A percentile compares a stretch with the other conserved stretches of the same genome.
phyloP scores from a whole-genome alignment of 2,113 vertebrate species.

The Pithys albifrons region DNA sequence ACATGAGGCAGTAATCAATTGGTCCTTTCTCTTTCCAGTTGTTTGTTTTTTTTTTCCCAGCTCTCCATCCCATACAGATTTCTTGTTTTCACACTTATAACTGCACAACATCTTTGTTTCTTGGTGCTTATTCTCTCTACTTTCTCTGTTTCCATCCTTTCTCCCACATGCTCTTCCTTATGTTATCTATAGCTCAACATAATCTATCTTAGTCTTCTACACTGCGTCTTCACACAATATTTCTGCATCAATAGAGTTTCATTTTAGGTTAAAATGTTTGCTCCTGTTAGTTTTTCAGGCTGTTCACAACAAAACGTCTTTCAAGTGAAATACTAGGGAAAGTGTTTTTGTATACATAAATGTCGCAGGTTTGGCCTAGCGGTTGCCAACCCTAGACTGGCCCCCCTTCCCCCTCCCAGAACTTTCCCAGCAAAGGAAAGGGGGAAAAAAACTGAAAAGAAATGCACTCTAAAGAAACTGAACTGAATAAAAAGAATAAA shows the following conservation, averaged over 20 bases:
- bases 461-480: too few species aligned
- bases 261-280: background rate
- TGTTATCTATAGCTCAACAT: background rate
- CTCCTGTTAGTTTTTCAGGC: background rate
- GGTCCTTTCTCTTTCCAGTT: background rate
- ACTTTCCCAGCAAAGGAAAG: too few species aligned
- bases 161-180: background rate
- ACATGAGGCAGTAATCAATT: background rate
- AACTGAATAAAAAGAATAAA: too few species aligned
- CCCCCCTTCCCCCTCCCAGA: too few species aligned
- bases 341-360: background rate
- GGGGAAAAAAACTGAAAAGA: too few species aligned
- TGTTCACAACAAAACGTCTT: background rate
- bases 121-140: background rate
- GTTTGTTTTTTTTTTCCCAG: background rate
- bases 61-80: background rate
- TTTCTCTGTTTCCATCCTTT: background rate
- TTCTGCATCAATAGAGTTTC: background rate
- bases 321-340: background rate
- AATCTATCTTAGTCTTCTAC: background rate
- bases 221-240: accelerated
- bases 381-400: too few species aligned
- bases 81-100: background rate
- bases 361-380: too few species aligned
- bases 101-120: background rate